A percentile compares a stretch with the other conserved stretches of the same genome.
These are phyloP conservation scores for Pao palembangensis DNA, from an alignment of 2,113 vertebrate genomes.

Conservation along the genomic window DNA sequence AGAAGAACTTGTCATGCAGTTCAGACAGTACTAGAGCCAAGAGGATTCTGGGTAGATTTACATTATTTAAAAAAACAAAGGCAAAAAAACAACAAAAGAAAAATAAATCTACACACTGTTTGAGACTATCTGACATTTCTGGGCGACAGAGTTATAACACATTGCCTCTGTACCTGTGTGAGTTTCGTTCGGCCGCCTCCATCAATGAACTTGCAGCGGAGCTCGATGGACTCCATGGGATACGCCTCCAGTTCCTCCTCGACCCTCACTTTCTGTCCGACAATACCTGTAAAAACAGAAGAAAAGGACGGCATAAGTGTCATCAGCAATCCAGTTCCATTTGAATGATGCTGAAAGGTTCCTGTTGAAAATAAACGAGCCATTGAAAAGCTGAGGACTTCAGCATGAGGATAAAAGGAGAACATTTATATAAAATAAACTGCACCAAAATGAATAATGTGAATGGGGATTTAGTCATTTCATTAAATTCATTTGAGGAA, in stretches of 20 bases:
- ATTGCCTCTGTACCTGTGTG: conserved; percentile 63
- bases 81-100: no score
- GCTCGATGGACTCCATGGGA: conserved; percentile 60
- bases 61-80: no score
- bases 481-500: no score
- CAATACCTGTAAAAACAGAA: conserved; percentile 35
- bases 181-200: conserved; percentile 63
- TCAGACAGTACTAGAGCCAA: no score
- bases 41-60: no score
- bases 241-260: conserved; percentile 66
- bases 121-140: neutral
- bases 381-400: no score
- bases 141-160: neutral
- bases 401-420: no score
- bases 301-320: neutral
- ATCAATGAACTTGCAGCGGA: conserved; percentile 67
- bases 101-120: no score
- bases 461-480: no score
- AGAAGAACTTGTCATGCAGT: no score
- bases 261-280: conserved; percentile 68
- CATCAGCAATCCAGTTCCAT: conserved; percentile 9
- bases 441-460: no score
- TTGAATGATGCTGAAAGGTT: conserved; percentile 14
- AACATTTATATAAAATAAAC: no score
- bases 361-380: neutral